Evolutionary conservation across 2,797 vertebrate species (phyloP).

Genomic region (Bufotes viridis): DNA sequence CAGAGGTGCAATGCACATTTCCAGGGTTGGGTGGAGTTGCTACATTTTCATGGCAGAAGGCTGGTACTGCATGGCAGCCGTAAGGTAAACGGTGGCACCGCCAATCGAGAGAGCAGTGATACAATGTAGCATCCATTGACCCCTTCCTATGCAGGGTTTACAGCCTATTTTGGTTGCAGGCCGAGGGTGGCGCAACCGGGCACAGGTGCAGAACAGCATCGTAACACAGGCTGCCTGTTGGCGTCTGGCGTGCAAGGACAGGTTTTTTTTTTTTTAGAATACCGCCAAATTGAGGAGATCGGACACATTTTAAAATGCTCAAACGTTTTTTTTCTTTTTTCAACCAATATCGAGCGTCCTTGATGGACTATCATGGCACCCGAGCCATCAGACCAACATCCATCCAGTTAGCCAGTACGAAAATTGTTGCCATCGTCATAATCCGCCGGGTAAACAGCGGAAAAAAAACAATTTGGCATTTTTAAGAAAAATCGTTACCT

Average conservation of each 20-base stretch:
- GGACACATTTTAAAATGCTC: too few relatives aligned
- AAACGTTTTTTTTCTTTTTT: background rate
- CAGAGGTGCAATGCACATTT: conserved; percentile 14
- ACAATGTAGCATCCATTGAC: background rate
- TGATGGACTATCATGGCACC: background rate
- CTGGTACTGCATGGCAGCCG: background rate
- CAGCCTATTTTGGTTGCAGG: background rate
- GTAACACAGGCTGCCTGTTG: background rate
- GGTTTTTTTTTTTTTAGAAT: background rate
- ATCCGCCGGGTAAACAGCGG: too few relatives aligned
- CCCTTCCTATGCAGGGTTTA: background rate
- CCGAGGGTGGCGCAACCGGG: background rate
- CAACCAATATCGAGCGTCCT: background rate
- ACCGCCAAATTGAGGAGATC: too few relatives aligned
- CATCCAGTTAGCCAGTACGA: background rate
- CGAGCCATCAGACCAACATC: too few relatives aligned
- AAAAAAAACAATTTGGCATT: background rate
- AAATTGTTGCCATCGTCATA: background rate
- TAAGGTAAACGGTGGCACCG: background rate
- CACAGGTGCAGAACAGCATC: background rate
- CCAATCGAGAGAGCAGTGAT: background rate
- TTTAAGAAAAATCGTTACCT: background rate
- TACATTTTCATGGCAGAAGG: background rate
- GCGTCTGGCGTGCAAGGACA: background rate
- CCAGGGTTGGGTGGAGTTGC: conserved; percentile 45